phyloP scores from a whole-genome alignment of 2,888 invertebrate species.

The Alviniconcha strummeri region DNA sequence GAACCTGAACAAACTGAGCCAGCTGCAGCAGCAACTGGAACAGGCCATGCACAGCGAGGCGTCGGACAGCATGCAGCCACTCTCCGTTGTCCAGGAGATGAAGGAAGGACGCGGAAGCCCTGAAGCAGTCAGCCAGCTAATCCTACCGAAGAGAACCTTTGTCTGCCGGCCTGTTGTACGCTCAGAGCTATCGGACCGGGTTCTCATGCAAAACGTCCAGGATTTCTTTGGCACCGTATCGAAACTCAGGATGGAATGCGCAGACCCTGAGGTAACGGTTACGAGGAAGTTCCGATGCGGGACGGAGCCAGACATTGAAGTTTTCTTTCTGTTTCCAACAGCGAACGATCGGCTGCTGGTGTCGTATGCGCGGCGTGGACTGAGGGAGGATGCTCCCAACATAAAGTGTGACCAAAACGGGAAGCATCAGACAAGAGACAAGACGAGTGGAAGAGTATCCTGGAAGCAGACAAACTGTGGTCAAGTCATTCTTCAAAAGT shows the following conservation, averaged over 20 bases:
- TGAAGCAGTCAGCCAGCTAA: background rate
- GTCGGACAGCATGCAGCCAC: too few species aligned
- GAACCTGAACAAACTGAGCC: background rate
- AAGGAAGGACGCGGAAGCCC: background rate
- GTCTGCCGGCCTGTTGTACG: background rate
- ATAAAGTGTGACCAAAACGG: background rate
- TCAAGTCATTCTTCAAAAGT: too few species aligned
- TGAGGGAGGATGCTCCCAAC: background rate
- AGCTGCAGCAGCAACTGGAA: background rate
- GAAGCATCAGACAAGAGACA: background rate
- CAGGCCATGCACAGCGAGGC: background rate
- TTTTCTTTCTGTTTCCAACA: background rate
- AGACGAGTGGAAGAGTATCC: too few species aligned
- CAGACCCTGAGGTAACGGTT: background rate
- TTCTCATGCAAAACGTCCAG: background rate
- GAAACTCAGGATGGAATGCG: background rate
- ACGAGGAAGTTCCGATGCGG: slow-evolving; percentile 10
- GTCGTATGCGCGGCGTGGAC: background rate
- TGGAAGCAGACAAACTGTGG: too few species aligned
- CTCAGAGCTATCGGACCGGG: background rate
- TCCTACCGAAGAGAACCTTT: background rate
- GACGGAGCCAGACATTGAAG: slow-evolving; percentile 3
- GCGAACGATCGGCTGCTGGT: background rate
- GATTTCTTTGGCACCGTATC: background rate
- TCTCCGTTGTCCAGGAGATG: background rate